Conservation (phyloP, 2,797 vertebrate species). For the Telmatherina bonti region DNA sequence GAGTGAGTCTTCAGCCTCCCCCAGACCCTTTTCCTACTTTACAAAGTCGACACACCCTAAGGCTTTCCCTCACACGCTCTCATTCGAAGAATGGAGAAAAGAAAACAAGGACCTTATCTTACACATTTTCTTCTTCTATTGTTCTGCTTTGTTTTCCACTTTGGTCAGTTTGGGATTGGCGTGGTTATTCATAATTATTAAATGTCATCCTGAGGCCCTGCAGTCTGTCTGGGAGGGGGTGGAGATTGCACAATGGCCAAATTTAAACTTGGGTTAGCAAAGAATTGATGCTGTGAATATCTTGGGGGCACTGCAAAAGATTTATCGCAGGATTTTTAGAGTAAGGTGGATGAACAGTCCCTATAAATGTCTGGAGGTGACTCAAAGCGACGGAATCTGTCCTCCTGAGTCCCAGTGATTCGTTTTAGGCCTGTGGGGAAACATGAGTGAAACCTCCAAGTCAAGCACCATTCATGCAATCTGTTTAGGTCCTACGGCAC, state of each 20-base stretch:
- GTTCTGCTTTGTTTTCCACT: constrained; percentile 46
- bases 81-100: constrained; percentile 22
- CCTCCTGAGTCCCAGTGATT: neutral
- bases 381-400: neutral
- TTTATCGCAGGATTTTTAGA: neutral
- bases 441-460: no score
- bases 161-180: constrained; percentile 21
- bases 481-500: no score
- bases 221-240: neutral
- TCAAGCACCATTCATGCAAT: no score
- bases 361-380: neutral
- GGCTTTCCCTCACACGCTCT: constrained; percentile 9
- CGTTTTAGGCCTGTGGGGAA: no score
- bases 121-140: constrained; percentile 59
- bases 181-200: constrained; percentile 52
- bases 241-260: neutral
- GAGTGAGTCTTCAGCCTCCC: constrained; percentile 11
- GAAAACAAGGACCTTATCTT: constrained; percentile 41
- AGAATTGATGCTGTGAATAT: neutral
- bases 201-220: constrained; percentile 18
- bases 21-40: constrained; percentile 28
- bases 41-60: constrained; percentile 34
- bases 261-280: neutral
- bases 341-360: neutral
- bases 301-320: neutral